phyloP scores from a whole-genome alignment of 2,113 vertebrate genomes.

The Cricetomys ansorgei region DNA sequence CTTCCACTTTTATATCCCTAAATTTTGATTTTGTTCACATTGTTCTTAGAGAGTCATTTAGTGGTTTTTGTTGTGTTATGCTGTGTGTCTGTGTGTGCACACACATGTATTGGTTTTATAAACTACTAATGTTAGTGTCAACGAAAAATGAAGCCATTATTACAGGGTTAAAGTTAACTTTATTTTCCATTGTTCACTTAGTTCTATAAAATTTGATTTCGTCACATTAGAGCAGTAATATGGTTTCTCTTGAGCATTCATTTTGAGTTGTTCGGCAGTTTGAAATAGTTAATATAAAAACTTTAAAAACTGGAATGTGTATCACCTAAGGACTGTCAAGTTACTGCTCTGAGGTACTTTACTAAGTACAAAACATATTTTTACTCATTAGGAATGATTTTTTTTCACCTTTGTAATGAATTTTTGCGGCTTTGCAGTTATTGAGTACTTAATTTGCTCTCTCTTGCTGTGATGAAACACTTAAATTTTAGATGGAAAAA shows the following conservation, averaged over 20 bases:
- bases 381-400: not conserved
- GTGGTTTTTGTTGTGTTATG: not conserved
- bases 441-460: not conserved
- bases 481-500: too few relatives aligned
- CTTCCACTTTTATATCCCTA: too few relatives aligned
- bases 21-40: conserved; percentile 7
- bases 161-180: conserved; percentile 38
- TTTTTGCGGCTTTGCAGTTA: not conserved
- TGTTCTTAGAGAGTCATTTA: conserved; percentile 3
- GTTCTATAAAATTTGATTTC: not conserved
- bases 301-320: not conserved
- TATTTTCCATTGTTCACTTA: not conserved
- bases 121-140: conserved; percentile 37
- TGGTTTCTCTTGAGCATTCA: not conserved
- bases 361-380: not conserved
- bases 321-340: not conserved
- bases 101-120: not conserved
- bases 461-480: not conserved
- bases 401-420: not conserved
- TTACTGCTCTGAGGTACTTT: not conserved
- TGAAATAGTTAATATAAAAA: conserved; percentile 36
- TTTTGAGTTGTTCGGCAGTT: conserved; percentile 10
- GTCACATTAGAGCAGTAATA: not conserved
- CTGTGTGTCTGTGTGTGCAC: not conserved
- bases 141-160: conserved; percentile 53